Conservation (phyloP, 2,113 vertebrate species). For the Calcarius ornatus region DNA sequence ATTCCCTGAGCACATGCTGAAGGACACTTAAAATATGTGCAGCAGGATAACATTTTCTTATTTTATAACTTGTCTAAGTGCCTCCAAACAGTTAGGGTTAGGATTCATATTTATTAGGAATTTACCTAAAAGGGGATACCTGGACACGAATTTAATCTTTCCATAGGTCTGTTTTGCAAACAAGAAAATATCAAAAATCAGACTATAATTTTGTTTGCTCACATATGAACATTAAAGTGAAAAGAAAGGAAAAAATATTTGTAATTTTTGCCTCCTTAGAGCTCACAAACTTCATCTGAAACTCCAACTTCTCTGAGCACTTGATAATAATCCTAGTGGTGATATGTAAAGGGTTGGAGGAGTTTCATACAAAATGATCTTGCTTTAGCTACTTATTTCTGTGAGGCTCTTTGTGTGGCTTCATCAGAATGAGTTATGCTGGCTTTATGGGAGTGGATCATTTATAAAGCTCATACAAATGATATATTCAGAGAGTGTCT, state of each 20-base stretch:
- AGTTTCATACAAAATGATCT: not conserved
- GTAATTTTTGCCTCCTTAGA: not conserved
- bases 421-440: not conserved
- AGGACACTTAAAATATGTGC: not conserved
- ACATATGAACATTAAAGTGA: not conserved
- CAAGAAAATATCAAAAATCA: not conserved
- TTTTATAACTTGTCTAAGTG: not conserved
- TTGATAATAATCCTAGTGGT: not conserved
- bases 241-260: not conserved
- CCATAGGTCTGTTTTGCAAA: not conserved
- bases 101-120: not conserved
- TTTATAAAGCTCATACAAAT: constrained; percentile 52
- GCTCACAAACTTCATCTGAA: not conserved
- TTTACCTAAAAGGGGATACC: not conserved
- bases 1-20: not conserved
- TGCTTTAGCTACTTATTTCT: constrained; percentile 11
- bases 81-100: not conserved
- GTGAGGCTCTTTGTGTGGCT: not conserved
- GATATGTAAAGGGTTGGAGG: not conserved
- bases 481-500: constrained; percentile 1
- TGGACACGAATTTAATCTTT: not conserved
- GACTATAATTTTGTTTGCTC: not conserved
- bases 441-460: not conserved
- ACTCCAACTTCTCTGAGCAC: not conserved
- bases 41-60: not conserved